Base-by-base conservation (phyloP, 2,797 vertebrate genomes). In the Bradypodion ventrale region DNA sequence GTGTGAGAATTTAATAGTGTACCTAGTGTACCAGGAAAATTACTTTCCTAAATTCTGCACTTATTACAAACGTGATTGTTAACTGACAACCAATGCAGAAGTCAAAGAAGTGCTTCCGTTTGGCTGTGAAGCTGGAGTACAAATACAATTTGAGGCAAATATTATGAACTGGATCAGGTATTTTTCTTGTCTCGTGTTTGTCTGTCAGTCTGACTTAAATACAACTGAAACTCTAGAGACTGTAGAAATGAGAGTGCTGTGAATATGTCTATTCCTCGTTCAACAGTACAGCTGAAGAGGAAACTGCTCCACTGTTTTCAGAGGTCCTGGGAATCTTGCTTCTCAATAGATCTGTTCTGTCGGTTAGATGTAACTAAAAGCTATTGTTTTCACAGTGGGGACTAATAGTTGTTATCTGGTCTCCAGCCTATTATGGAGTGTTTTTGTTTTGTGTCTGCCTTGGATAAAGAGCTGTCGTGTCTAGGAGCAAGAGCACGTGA, bases 391-490 rank as follows among this genome's bases (percentile, higher is more conserved):
- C 87, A 89, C 77, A 85, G 73, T 7, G 82, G 74, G 69, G 75
- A 87, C 80, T 65, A 87, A 52, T n/a, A 16, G 76, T 63, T 91
- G 90, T 93, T 94, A 93, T 93, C 89, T 92, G 80, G 89, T 90
- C 91, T 91, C 75, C 78, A 66, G 82, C 73, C 89, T 91, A 62
- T 89, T 90, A 86, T 87, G 88, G 91, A 86, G 75, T 35, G 37
- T 86, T 88, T 91, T 93, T 90, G 86, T 88, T 94, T 93, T 82
- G 23, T 79, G 87, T 91, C 91, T 90, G 78, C 87, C 59, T 91
- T 82, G 86, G 72, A 88, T 86, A 89, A 87, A 86, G 72, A 86
- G 77, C 91, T 90, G 84, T n/a, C n/a, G n/a, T 92, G 91, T 90
- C 90, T 86, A 85, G 46, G 40, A 87, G 83, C 82, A 59, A 85